Base-by-base conservation (phyloP, 2,797 vertebrate genomes). In the Pygocentrus nattereri region DNA sequence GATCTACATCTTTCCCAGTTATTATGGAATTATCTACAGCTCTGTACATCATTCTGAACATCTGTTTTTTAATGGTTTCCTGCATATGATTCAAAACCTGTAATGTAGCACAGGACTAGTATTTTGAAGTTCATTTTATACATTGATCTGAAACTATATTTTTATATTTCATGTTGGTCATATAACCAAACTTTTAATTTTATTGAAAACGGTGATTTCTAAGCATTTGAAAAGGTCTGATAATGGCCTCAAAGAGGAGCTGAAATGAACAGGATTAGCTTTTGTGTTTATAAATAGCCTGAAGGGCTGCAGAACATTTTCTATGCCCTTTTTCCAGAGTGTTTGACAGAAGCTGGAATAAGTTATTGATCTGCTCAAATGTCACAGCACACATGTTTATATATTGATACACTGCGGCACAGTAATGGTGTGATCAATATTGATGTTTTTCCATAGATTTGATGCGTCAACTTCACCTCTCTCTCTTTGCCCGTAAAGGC, bases 381-480 rank as follows among this genome's bases (percentile, higher is more conserved):
- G 84, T 81, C 75, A 85, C 64, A 50, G 75, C 71, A 72, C 74
- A 81, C 80, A 77, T 81, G 68, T 81, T 81, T 83, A 50, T n/a
- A 19, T 78, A 74, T 69, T 78, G 78, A 81, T 72, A 52, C 71
- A 54, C 54, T 72, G 74, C 71, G 44, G 78, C 41, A 21, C 64
- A 72, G 18, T 59, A 61, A 79, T n/a, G 25, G 11, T 16, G 18
- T n/a, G 38, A 86, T 86, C 79, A 76, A 77, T 83, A 78, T 76
- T 73, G 81, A 78, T 56, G 13, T 30, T 71, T 81, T 71, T 83
- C 58, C 74, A 49, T 78, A 77, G 41, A 58, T 78, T 58, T 82
- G 67, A 59, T n/a, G 58, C 70, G 72, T 80, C 69, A 49, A 83
- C 76, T 30, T 59, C 11, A 2, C 59, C 13, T 1, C 34, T 49